Percentiles rank a stretch among this genome's conserved stretches.
phyloP scores from a whole-genome alignment of 2,113 vertebrate genomes.

The Nipponia nippon region DNA sequence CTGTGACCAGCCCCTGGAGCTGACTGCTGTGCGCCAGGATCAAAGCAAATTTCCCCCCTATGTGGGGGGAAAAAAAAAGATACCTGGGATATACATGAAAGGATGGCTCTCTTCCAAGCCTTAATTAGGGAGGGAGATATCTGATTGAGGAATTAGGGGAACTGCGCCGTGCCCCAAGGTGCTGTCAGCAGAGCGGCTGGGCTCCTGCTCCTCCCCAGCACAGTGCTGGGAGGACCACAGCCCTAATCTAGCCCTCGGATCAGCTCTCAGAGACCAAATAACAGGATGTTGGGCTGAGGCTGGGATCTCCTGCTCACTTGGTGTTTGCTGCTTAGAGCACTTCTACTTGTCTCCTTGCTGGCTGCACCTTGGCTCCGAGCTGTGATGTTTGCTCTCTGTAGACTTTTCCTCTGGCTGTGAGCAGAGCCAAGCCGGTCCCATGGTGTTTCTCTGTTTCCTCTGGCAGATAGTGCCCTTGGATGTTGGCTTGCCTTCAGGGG shows the following conservation, averaged over 20 bases:
- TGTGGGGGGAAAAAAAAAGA: background rate
- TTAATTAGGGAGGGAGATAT: background rate
- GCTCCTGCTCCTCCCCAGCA: background rate
- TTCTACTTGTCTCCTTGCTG: background rate
- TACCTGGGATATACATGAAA: conserved; percentile 8
- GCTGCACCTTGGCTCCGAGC: background rate
- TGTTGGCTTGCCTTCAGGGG: background rate
- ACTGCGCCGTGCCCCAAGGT: background rate
- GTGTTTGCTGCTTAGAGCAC: background rate
- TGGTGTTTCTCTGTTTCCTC: background rate
- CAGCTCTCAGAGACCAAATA: background rate
- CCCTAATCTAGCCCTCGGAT: background rate
- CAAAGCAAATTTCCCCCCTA: background rate
- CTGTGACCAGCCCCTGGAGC: background rate
- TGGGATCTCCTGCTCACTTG: background rate
- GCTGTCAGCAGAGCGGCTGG: rapidly evolving
- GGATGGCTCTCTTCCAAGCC: background rate
- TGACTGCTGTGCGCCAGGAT: background rate
- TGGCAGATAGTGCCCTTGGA: background rate
- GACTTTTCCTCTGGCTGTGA: background rate
- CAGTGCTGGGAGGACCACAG: background rate
- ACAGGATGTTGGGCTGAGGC: conserved; percentile 26
- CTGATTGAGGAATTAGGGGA: background rate
- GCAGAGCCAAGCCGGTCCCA: background rate
- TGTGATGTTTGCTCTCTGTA: background rate